Base-by-base conservation (phyloP, 2,888 invertebrate genomes). In the Chydorus sphaericus region DNA sequence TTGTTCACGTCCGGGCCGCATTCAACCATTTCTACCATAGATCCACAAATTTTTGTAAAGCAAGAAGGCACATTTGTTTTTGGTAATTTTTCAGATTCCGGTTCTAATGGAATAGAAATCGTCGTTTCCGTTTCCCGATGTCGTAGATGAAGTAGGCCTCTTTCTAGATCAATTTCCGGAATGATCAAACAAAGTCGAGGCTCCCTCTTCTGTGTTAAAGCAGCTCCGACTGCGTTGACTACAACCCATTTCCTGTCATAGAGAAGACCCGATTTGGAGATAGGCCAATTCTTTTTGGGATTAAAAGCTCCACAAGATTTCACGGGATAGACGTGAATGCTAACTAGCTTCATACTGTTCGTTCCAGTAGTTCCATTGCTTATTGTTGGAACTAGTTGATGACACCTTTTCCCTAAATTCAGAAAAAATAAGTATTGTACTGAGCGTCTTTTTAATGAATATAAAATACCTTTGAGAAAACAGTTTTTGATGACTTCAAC, bases 201-300 rank as follows among this genome's bases (percentile, higher is more conserved):
- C 63, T 82, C 80, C 58, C 84, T 79, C 70, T 96, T 94, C 69
- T 94, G 93, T 2, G 90, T 92, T 54, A 96, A 70, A 58, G 86
- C 84, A 59, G 85, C 79, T 16, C 92, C 92, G 64, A 80, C 76
- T 8, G 80, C 77, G 63, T 82, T 85, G 7, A 90, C 77, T 59
- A 97, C 82, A 88, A 94, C 90, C 92, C 93, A 97, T 65, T 85
- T 80, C 61, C 96, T 77, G 70, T 97, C 97, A 68, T 83, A 90
- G 64, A 82, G 75, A 31, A 97, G 76, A 0, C 96, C 96, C 64
- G 81, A 81, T 0, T 70, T 64, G 11, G 81, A 82, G 55, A 94
- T 69, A 58, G 75, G 73, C 92, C 94, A 94, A 7, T 73, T 68
- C 28, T 10, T 23, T 14, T 65, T 65, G 28, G 85, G 77, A 71